phyloP scores from a whole-genome alignment of 2,888 invertebrate genomes.

The Drosophila mettleri region DNA sequence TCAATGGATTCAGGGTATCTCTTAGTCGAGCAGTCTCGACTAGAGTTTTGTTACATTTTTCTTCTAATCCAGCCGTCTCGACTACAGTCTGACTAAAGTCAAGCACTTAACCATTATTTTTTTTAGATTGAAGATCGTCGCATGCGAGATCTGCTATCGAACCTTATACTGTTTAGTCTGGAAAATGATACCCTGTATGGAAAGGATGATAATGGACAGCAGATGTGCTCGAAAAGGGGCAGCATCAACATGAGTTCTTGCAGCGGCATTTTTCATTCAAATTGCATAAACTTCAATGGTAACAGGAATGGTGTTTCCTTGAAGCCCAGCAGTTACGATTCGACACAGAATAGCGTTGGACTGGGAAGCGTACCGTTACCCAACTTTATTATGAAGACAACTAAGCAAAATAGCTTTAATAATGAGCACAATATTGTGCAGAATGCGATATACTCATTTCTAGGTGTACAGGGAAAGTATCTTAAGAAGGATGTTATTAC shows the following conservation, averaged over 20 bases:
- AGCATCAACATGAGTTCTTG: background rate
- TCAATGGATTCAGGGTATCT: too few relatives aligned
- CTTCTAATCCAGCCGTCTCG: too few relatives aligned
- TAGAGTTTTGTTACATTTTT: too few relatives aligned
- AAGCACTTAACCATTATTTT: background rate
- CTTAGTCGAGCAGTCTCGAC: too few relatives aligned
- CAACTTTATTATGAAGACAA: constrained; percentile 24
- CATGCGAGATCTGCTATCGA: constrained; percentile 31
- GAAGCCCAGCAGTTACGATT: constrained; percentile 31
- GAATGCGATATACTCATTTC: constrained; percentile 93
- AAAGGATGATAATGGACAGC: background rate
- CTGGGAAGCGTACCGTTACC: constrained; percentile 9
- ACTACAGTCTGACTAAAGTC: too few relatives aligned
- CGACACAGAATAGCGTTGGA: constrained; percentile 20
- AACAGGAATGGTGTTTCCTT: background rate
- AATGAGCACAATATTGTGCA: constrained; percentile 86
- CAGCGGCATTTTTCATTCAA: background rate
- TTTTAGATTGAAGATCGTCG: constrained; percentile 28
- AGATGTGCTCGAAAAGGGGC: background rate
- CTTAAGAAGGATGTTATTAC: constrained; percentile 88
- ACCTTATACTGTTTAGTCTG: constrained; percentile 33
- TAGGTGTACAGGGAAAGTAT: constrained; percentile 93
- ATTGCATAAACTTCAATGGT: background rate
- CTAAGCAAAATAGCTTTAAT: constrained; percentile 15
- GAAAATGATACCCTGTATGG: constrained; percentile 15